Conservation (phyloP, 1,140 invertebrate genomes). For the Sycophila sp. region DNA sequence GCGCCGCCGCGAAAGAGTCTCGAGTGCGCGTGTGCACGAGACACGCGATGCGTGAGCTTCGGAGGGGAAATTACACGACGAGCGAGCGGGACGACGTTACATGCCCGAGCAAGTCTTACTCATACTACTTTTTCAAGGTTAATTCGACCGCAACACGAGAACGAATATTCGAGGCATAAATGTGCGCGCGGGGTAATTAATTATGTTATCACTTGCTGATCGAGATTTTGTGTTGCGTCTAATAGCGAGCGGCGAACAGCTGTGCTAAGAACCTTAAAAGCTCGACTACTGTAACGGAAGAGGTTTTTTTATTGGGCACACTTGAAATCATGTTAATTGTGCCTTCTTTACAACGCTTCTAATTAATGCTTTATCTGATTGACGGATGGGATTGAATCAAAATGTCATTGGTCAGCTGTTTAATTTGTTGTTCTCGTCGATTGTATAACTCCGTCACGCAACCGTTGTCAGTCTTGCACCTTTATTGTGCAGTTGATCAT, state of each 20-base stretch:
- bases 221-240: not conserved
- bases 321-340: constrained; percentile 2
- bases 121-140: not conserved
- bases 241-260: not conserved
- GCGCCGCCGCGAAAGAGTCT: too few relatives aligned
- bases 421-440: too few relatives aligned
- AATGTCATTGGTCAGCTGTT: too few relatives aligned
- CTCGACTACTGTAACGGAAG: too few relatives aligned
- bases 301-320: too few relatives aligned
- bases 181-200: not conserved
- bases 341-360: too few relatives aligned
- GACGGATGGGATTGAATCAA: too few relatives aligned
- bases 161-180: not conserved
- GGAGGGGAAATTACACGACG: not conserved
- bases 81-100: not conserved
- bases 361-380: too few relatives aligned
- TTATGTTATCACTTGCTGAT: not conserved
- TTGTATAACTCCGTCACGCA: too few relatives aligned
- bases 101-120: not conserved
- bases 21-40: constrained; percentile 21
- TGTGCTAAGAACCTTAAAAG: too few relatives aligned
- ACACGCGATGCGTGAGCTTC: constrained; percentile 40
- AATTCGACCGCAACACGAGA: not conserved
- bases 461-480: too few relatives aligned
- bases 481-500: too few relatives aligned